Base-by-base conservation (phyloP, 1,140 invertebrate species). In the Diachasma alloeum region DNA sequence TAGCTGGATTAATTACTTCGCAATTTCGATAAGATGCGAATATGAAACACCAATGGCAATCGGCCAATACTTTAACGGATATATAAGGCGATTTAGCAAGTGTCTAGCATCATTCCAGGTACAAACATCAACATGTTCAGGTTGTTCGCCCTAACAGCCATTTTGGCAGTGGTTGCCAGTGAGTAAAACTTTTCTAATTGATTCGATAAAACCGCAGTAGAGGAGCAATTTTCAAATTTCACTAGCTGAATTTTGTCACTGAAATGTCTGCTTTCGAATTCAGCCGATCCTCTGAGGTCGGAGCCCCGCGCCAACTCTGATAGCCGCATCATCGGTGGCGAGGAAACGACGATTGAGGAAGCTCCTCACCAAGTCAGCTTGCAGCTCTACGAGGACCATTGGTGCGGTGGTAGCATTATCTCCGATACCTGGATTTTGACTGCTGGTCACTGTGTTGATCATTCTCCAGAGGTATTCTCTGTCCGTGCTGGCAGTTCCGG, bases 391-490 rank as follows among this genome's bases (percentile, higher is more conserved):
- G 86, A 87, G 8, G 81, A 80, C 0, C 92, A 92, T 78, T 88
- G 90, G 63, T 94, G 93, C 79, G 93, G 92, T 3, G 93, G 92
- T 1, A 90, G 91, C 46, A 91, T 94, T 70, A 89, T 93, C 15
- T 88, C 86, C 26, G 76, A 87, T 36, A 82, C 89, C 5, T 92
- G 89, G 81, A 88, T 93, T 3, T 36, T 93, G 3, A 93, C 93
- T 0, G 93, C 93, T 6, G 93, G 87, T 0, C 93, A 94, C 83
- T 94, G 93, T 78, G 89, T 91, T 88, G 83, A 89, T 89, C 77
- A 87, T 81, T 69, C 26, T 44, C 0, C 17, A 2, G 6, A n/a
- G n/a, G n/a, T n/a, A n/a, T 24, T 77, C 5, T 85, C 84, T 0
- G 80, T 91, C 0, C 84, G 89, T 66, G 87, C 87, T 9, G 91